Percentiles rank a stretch among this genome's conserved stretches.
Evolutionary conservation across 2,797 vertebrate species (phyloP).

Genomic region (Philypnodon macrostomus): DNA sequence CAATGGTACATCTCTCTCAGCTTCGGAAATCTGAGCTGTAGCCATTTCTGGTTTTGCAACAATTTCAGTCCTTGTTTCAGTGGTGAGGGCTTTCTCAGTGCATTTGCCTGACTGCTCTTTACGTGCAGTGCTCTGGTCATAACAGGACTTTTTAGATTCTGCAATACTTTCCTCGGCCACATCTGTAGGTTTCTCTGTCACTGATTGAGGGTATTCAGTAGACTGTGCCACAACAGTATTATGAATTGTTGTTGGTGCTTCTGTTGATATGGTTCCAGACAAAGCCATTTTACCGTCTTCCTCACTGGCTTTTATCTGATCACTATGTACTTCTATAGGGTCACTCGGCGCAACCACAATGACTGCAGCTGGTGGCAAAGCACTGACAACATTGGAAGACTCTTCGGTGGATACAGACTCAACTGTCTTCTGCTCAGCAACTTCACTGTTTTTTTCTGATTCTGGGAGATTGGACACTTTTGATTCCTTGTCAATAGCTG

Average conservation of each 20-base stretch:
- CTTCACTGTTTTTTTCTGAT: no score
- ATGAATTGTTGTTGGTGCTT: neutral
- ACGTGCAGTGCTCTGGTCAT: constrained; percentile 14
- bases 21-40: constrained; percentile 15
- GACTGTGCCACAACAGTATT: constrained; percentile 1
- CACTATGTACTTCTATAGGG: neutral
- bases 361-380: neutral
- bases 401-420: neutral
- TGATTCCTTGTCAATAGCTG: no score
- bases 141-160: constrained; percentile 22
- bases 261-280: neutral
- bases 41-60: constrained; percentile 14
- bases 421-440: no score
- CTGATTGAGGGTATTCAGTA: neutral
- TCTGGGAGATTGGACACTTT: no score
- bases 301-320: neutral
- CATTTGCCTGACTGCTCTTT: constrained; percentile 11
- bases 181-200: constrained; percentile 19
- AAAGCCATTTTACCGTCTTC: constrained; percentile 10
- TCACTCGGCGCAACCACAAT: neutral
- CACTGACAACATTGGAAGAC: neutral
- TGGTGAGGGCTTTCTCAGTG: constrained; percentile 7
- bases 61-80: constrained; percentile 31
- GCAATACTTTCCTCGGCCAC: constrained; percentile 11
- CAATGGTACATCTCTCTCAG: constrained; percentile 9